These are phyloP conservation scores for Puffinus mauretanicus DNA, from an alignment of 2,113 vertebrate species.

Conservation along the genomic window DNA sequence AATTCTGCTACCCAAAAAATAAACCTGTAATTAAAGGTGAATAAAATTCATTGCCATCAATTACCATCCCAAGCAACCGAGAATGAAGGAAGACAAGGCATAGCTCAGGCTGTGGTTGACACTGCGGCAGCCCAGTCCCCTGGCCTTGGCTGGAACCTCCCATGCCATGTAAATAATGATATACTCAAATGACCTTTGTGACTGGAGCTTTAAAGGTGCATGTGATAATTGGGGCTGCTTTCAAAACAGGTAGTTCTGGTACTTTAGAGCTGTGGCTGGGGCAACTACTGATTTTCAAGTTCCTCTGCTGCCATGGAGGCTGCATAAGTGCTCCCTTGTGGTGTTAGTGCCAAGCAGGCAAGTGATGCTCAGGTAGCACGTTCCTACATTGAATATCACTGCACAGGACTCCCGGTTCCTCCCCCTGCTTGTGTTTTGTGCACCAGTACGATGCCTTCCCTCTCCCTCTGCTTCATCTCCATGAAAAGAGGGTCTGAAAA, in stretches of 20 bases:
- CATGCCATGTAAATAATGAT: background rate
- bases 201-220: background rate
- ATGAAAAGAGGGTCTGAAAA: background rate
- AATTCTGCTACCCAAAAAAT: background rate
- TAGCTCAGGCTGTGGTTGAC: background rate
- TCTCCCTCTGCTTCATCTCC: background rate
- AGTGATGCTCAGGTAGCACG: fast-evolving
- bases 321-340: background rate
- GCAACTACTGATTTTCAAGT: background rate
- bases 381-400: background rate
- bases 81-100: background rate
- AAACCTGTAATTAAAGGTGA: background rate
- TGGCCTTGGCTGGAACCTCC: background rate
- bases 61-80: background rate
- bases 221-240: background rate
- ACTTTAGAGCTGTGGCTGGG: background rate
- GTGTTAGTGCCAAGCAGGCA: fast-evolving
- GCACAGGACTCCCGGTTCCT: background rate
- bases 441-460: background rate
- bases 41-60: background rate
- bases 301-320: background rate
- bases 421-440: background rate
- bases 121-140: background rate
- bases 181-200: background rate
- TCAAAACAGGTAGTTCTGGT: background rate